Evolutionary conservation across 2,797 vertebrate species (phyloP).

Genomic region (Moxostoma hubbsi): DNA sequence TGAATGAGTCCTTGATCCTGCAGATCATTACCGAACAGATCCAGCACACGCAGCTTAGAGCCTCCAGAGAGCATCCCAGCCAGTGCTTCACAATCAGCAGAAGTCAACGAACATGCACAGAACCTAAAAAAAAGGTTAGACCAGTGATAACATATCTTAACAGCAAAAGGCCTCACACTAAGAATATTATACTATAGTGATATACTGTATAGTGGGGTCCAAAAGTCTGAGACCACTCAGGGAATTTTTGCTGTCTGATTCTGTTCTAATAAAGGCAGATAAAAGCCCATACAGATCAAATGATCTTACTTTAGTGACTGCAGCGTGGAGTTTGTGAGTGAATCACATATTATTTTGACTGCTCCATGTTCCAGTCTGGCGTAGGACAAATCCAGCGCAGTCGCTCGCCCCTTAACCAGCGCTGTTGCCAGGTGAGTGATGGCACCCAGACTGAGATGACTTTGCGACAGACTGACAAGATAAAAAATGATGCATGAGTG

Average conservation of each 20-base stretch:
- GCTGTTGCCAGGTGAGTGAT: neutral
- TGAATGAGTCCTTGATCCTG: constrained; percentile 75
- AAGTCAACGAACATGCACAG: constrained; percentile 73
- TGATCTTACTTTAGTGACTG: neutral
- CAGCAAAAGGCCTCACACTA: neutral
- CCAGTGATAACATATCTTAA: neutral
- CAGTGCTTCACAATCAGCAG: constrained; percentile 76
- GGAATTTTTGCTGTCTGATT: no score
- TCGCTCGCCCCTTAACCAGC: neutral
- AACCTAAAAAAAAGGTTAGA: constrained; percentile 63
- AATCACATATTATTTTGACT: neutral
- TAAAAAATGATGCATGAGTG: no score
- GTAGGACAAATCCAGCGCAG: neutral
- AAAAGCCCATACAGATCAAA: no score
- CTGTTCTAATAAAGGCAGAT: no score
- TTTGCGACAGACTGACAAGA: neutral
- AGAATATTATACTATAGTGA: no score
- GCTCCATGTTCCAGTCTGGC: neutral
- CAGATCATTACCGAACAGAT: constrained; percentile 76
- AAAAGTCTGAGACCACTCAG: no score
- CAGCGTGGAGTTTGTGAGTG: neutral
- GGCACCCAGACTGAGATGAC: neutral
- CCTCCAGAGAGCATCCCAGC: constrained; percentile 68
- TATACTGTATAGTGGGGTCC: no score
- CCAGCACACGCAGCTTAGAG: constrained; percentile 74